phyloP scores from a whole-genome alignment of 2,888 invertebrate species.

The Isotomurus palustris region DNA sequence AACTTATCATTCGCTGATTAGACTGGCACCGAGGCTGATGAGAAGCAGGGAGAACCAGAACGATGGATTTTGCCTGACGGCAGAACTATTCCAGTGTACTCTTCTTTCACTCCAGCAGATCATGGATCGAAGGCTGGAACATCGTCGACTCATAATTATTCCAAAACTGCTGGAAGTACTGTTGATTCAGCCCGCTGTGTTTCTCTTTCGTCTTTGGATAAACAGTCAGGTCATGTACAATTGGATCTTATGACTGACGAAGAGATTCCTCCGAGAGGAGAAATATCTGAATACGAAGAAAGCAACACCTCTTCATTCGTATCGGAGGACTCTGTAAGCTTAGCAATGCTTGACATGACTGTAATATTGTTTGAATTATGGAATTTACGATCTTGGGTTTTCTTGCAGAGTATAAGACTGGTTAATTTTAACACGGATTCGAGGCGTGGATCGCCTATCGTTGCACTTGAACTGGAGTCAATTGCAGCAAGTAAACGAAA shows the following conservation, averaged over 20 bases:
- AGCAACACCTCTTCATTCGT: slow-evolving; percentile 42
- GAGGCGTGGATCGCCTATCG: not conserved
- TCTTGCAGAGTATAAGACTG: slow-evolving; percentile 5
- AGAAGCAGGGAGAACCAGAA: slow-evolving; percentile 19
- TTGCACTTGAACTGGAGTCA: slow-evolving; percentile 1
- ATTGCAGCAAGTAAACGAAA: not conserved
- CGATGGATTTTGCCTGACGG: slow-evolving; percentile 34
- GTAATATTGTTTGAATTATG: not conserved
- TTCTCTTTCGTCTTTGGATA: too few species aligned
- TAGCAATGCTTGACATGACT: not conserved
- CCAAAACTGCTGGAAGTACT: not conserved
- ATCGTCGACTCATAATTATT: slow-evolving; percentile 20
- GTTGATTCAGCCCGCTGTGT: too few species aligned
- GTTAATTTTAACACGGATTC: not conserved
- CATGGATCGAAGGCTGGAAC: slow-evolving; percentile 11
- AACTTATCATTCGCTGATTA: slow-evolving; percentile 8
- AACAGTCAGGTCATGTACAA: slow-evolving; percentile 10
- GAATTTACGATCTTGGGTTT: not conserved
- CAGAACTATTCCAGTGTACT: slow-evolving; percentile 34
- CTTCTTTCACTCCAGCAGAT: slow-evolving; percentile 25
- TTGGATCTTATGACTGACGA: slow-evolving; percentile 72
- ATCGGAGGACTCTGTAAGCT: slow-evolving; percentile 38
- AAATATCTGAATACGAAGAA: slow-evolving; percentile 74
- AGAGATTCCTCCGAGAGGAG: slow-evolving; percentile 80
- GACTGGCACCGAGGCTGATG: slow-evolving; percentile 2